Base-by-base conservation (phyloP, 2,113 vertebrate species). In the Elephantulus edwardii region DNA sequence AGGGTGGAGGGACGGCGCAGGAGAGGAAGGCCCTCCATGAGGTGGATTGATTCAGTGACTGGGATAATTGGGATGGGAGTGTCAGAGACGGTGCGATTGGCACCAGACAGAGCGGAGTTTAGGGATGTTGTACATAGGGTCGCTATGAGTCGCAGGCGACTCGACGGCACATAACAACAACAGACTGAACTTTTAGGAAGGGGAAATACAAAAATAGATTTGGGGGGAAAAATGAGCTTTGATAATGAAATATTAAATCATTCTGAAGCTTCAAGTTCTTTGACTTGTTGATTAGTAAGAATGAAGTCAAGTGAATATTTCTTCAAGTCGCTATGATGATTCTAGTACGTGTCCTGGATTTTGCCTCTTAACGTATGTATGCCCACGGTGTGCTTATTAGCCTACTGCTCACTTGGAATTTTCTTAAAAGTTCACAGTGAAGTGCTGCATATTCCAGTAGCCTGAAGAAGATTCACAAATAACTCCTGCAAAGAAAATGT, bases 351-450 rank as follows among this genome's bases (percentile, higher is more conserved):
- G 17, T 72, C 79, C 26, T 60, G 33, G 4, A 52, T 74, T 74
- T 68, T 3, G 13, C 8, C 40, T 70, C 22, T 83, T 64, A 20
- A 48, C 5, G 30, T 58, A 71, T 28, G 85, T 35, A 66, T 38
- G 14, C n/a, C n/a, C n/a, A n/a, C 22, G 1, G 0, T 74, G 50
- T 38, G n/a, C 40, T 66, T 50, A 5, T 68, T n/a, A 66, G 70
- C 90, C 81, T 89, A 83, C 24, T 78, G 74, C 50, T 87, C 75
- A 82, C 87, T 94, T 75, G 80, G 4, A 46, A 93, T 93, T 92
- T 77, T 30, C 83, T 86, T 92, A 83, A 92, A 91, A 77, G 56
- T 85, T 79, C 94, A 46, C 75, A 54, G 76, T 88, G 91, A 91
- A 95, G 20, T 35, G 71, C 33, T 94, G 17, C 50, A 85, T 50